These are phyloP conservation scores for Drosophila greeni DNA, from an alignment of 2,888 invertebrate species.

Conservation along the genomic window DNA sequence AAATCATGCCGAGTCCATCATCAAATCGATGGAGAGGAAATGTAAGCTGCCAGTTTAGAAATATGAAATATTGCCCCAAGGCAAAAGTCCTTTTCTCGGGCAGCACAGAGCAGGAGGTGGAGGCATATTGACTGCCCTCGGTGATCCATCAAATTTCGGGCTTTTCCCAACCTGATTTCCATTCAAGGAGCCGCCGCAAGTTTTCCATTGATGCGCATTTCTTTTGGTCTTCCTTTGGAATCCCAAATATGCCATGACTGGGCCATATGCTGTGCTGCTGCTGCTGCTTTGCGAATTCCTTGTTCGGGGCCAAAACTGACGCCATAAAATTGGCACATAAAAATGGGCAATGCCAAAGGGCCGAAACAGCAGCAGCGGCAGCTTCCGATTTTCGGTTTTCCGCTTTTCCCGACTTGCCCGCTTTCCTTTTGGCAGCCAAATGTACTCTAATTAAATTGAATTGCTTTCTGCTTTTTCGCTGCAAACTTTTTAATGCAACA, in stretches of 20 bases:
- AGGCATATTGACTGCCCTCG: conserved; percentile 32
- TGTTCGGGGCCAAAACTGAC: conserved; percentile 43
- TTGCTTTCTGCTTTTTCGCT: conserved; percentile 48
- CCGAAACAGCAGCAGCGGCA: conserved; percentile 3
- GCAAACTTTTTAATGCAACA: conserved; percentile 67
- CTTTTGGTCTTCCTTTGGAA: conserved; percentile 26
- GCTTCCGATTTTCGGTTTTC: conserved; percentile 41
- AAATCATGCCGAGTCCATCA: conserved; percentile 66
- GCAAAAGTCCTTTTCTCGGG: conserved; percentile 21
- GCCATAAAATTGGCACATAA: conserved; percentile 59
- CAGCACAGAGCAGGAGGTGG: conserved; percentile 10
- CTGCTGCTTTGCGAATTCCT: conserved; percentile 24
- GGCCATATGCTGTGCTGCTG: conserved; percentile 27
- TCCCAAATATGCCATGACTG: conserved; percentile 48
- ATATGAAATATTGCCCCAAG: conserved; percentile 51
- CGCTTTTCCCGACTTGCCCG: conserved; percentile 1
- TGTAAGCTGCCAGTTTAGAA: conserved; percentile 62
- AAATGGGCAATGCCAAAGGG: conserved; percentile 24
- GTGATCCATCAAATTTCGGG: conserved; percentile 63
- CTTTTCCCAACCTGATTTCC: conserved; percentile 52
- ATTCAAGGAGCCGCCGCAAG: conserved; percentile 55
- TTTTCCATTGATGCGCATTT: conserved; percentile 60
- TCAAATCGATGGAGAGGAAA: conserved; percentile 60
- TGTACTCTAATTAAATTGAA: conserved; percentile 68
- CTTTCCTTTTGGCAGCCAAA: conserved; percentile 35